These are phyloP conservation scores for Lophius piscatorius DNA, from an alignment of 2,113 vertebrate species.

Conservation along the genomic window DNA sequence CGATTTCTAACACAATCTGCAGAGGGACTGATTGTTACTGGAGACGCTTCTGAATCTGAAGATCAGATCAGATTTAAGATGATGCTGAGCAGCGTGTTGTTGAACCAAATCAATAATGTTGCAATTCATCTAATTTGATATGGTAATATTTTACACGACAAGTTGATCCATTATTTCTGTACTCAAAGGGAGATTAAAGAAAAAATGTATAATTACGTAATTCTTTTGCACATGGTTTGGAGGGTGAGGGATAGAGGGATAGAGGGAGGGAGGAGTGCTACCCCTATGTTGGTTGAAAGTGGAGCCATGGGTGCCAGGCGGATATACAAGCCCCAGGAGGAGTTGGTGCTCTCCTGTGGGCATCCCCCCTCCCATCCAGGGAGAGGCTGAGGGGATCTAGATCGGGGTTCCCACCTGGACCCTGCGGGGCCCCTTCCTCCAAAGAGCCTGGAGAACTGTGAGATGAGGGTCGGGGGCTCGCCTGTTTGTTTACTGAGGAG, in stretches of 20 bases:
- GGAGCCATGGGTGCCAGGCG: constrained; percentile 57
- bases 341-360: constrained; percentile 57
- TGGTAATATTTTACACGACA: too few relatives aligned
- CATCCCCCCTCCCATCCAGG: constrained; percentile 44
- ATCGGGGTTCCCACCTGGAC: constrained; percentile 74
- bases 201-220: too few relatives aligned
- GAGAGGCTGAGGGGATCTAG: constrained; percentile 75
- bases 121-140: too few relatives aligned
- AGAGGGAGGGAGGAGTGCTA: constrained; percentile 6
- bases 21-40: too few relatives aligned
- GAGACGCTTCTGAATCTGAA: too few relatives aligned
- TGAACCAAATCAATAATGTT: too few relatives aligned
- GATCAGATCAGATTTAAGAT: too few relatives aligned
- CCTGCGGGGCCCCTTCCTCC: constrained; percentile 75
- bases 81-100: too few relatives aligned
- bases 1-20: too few relatives aligned
- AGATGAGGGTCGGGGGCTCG: constrained; percentile 26
- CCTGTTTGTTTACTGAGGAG: constrained; percentile 47
- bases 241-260: neutral
- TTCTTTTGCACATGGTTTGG: neutral
- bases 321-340: constrained; percentile 73
- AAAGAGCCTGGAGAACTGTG: constrained; percentile 53
- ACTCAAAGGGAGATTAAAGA: too few relatives aligned
- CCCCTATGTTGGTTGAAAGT: constrained; percentile 39
- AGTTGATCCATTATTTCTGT: too few relatives aligned